Evolutionary conservation across 2,113 vertebrate genomes (phyloP), one percentile per base, ranked within the genome.

Genomic region (Chascanopsetta lugubris): DNA sequence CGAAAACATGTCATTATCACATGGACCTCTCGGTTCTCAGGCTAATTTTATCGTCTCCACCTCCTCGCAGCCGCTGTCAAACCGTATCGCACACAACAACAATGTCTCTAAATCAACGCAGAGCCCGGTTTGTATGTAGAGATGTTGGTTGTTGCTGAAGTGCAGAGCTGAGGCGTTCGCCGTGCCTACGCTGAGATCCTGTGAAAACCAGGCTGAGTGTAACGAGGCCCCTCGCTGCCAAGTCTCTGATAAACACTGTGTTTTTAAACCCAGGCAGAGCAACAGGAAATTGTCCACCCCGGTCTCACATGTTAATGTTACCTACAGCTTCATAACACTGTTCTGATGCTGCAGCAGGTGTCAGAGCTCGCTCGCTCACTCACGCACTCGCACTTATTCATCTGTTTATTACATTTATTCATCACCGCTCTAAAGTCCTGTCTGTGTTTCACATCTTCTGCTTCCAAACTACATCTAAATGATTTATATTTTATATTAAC

Each of bases 151-250:
- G 34, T 38, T 26, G 2, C 13, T 9, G 20, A 50, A 45, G 30
- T 5, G 43, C 34, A 17, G 13, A 54, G 20, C 22, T 2, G 57
- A 58, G 62, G 51, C 42, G 27, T 48, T 20, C 25, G 30, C 30
- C 21, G 48, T 11, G 72, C 61, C 61, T 43, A 53, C 51, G 32
- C 77, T 36, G 61, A 47, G 12, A 32, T 27, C 8, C 9, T 50
- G 40, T 59, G 51, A 27, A 2, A 24, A 34, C 38, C 38, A 46
- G 42, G 36, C 34, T 17, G 34, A 8, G 54, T 49, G 73, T 59
- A 36, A 17, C 6, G 22, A 46, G 6, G 10, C 26, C 11, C 12
- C 50, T 10, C 12, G 12, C 59, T 42, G 70, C 61, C 69, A 69
- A 48, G 29, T 57, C 56, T 63, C 54, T 15, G 21, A 24, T 46